A percentile compares a stretch with the other conserved stretches of the same genome.
Evolutionary conservation across 2,888 invertebrate species (phyloP).

Genomic region (Pyrocoelia pectoralis): DNA sequence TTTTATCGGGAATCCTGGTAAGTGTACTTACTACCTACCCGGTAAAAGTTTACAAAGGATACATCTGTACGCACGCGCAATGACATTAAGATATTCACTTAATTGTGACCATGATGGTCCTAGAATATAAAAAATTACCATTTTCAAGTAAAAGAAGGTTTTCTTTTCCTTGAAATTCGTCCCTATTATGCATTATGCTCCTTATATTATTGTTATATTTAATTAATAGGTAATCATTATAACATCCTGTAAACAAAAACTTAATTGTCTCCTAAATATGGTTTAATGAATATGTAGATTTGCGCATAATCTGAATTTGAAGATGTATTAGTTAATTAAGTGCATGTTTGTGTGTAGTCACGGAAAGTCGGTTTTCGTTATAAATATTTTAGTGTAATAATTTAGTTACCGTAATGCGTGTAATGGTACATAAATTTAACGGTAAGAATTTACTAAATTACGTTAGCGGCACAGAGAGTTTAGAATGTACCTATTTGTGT

Average conservation of each 20-base stretch:
- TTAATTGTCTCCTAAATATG: too few species aligned
- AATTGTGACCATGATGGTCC: too few species aligned
- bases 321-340: background rate
- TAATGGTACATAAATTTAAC: background rate
- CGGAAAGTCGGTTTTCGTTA: background rate
- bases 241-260: background rate
- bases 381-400: background rate
- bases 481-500: too few species aligned
- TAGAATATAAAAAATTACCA: too few species aligned
- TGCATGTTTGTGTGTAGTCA: background rate
- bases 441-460: background rate
- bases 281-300: background rate
- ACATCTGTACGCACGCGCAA: background rate
- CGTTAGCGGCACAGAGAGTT: too few species aligned
- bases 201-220: too few species aligned
- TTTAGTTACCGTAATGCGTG: background rate
- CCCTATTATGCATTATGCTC: too few species aligned
- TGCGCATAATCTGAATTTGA: constrained; percentile 1
- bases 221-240: too few species aligned
- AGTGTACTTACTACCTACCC: background rate
- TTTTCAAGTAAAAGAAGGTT: too few species aligned
- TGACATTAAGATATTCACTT: background rate
- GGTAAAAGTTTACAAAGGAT: background rate
- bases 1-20: constrained; percentile 71
- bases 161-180: too few species aligned